Evolutionary conservation across 2,113 vertebrate species (phyloP).

Genomic region (Ellobius talpinus): DNA sequence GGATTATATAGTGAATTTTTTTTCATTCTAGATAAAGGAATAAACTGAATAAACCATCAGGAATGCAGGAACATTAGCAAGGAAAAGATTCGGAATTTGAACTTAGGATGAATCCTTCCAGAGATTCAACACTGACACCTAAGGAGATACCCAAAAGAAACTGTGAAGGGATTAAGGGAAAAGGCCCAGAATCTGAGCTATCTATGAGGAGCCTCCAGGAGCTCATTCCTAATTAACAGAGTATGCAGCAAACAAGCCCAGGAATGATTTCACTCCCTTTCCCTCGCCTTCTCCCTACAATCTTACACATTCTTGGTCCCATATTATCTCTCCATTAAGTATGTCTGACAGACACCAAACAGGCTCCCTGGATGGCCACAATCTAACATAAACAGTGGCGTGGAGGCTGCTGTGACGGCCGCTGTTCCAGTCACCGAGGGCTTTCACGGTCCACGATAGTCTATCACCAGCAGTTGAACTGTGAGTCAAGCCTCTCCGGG

Average conservation of each 20-base stretch:
- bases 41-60: background rate
- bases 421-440: background rate
- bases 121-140: background rate
- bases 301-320: slow-evolving; percentile 3
- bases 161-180: background rate
- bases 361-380: background rate
- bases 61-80: background rate
- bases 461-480: background rate
- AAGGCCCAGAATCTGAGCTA: background rate
- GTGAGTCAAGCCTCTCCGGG: background rate
- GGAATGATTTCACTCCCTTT: background rate
- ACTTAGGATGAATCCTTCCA: background rate
- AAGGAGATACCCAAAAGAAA: background rate
- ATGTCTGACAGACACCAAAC: slow-evolving; percentile 54
- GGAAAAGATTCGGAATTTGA: background rate
- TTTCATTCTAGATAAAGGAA: background rate
- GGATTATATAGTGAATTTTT: background rate
- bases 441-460: rapidly evolving
- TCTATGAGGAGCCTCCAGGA: background rate
- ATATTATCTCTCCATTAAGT: slow-evolving; percentile 69
- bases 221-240: slow-evolving; percentile 15
- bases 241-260: background rate
- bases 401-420: background rate
- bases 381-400: slow-evolving; percentile 49
- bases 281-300: background rate